Conservation (phyloP, 2,113 vertebrate species). For the Sturnus vulgaris region DNA sequence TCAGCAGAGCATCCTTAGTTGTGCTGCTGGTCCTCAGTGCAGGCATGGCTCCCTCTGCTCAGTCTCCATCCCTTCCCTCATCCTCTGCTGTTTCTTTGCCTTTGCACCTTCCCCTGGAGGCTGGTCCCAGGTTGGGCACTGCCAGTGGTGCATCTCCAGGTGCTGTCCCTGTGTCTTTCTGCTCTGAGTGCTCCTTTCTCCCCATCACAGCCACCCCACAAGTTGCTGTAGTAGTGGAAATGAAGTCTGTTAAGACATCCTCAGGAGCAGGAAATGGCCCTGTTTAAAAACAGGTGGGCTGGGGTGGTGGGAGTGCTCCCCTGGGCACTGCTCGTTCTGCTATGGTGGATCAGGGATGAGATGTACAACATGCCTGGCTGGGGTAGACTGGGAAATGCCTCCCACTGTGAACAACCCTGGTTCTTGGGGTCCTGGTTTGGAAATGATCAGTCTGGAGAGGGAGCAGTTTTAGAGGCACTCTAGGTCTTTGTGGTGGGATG, state of each 20-base stretch:
- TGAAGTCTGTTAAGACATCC: accelerated
- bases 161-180: neutral
- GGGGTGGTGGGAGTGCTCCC: accelerated
- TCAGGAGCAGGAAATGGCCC: neutral
- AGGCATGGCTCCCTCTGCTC: neutral
- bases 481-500: neutral
- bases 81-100: neutral
- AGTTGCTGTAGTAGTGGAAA: neutral
- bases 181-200: neutral
- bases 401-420: neutral
- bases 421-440: neutral
- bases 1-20: accelerated
- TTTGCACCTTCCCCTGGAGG: neutral
- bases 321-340: neutral
- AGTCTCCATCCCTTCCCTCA: neutral
- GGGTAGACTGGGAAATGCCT: neutral
- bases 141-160: neutral
- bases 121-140: neutral
- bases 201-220: neutral
- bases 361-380: accelerated
- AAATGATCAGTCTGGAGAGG: accelerated
- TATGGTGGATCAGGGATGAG: neutral
- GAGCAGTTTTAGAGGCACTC: neutral
- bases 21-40: accelerated
- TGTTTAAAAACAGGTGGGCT: accelerated